phyloP scores from a whole-genome alignment of 2,888 invertebrate genomes.

The Neoitamus cyanurus region DNA sequence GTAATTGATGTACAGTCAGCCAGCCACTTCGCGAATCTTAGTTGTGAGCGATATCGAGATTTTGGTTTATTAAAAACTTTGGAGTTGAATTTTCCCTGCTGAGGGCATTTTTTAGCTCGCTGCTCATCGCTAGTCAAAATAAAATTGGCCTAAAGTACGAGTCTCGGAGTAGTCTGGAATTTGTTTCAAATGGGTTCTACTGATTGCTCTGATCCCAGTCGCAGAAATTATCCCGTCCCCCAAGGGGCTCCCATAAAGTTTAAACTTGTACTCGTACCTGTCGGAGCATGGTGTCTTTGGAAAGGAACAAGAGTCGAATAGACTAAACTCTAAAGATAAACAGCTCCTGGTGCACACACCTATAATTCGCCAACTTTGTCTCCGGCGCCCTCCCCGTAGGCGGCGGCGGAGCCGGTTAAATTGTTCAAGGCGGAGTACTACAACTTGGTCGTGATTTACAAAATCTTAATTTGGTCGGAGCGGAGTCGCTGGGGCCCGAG shows the following conservation, averaged over 20 bases:
- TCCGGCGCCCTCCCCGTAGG: background rate
- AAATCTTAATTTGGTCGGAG: conserved; percentile 26
- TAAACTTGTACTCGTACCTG: background rate
- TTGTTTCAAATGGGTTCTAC: background rate
- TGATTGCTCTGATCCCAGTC: background rate
- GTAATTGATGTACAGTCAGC: too few species aligned
- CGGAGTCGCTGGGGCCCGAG: background rate
- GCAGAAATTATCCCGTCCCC: background rate
- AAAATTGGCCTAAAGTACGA: background rate
- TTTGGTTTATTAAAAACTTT: too few species aligned
- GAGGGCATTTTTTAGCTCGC: too few species aligned
- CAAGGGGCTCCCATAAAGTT: background rate
- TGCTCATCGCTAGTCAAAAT: too few species aligned
- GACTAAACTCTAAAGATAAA: conserved; percentile 5
- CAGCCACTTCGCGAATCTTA: too few species aligned
- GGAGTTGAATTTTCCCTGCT: too few species aligned
- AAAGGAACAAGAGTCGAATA: background rate
- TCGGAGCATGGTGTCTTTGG: background rate
- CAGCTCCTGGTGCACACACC: background rate
- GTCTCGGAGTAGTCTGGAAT: too few species aligned
- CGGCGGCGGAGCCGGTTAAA: background rate
- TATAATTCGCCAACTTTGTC: conserved; percentile 19
- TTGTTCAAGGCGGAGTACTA: background rate
- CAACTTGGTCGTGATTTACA: background rate
- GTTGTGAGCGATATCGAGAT: too few species aligned